phyloP scores from a whole-genome alignment of 92 coral and sea anemone genomes.

The Porites evermanni region DNA sequence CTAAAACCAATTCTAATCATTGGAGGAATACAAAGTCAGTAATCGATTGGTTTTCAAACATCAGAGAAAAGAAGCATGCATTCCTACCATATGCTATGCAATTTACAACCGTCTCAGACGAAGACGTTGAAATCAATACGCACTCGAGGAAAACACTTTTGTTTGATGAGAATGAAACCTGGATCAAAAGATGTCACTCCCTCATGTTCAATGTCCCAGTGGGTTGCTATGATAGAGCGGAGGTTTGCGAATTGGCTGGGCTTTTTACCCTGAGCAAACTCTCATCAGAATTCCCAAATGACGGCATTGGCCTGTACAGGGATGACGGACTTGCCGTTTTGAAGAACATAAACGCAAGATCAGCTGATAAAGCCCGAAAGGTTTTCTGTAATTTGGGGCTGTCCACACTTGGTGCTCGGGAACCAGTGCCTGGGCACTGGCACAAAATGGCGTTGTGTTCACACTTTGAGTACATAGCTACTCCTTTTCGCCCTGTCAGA shows the following conservation, averaged over 20 bases:
- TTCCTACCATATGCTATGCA: constrained; percentile 32
- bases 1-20: constrained; percentile 19
- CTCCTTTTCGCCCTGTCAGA: no score
- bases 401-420: not conserved
- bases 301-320: constrained; percentile 29
- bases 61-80: constrained; percentile 33
- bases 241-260: constrained; percentile 56
- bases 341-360: not conserved
- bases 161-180: constrained; percentile 31
- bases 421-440: not conserved
- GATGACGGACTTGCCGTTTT: constrained; percentile 20
- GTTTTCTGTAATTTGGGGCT: not conserved
- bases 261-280: constrained; percentile 28
- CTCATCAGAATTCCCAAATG: constrained; percentile 1
- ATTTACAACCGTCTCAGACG: constrained; percentile 26
- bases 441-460: no score
- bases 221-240: constrained; percentile 66
- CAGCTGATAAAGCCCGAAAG: constrained; percentile 21
- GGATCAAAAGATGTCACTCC: constrained; percentile 45
- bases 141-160: constrained; percentile 55
- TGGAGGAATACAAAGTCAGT: constrained; percentile 45
- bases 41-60: constrained; percentile 55
- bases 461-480: not conserved
- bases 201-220: constrained; percentile 56
- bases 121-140: constrained; percentile 43